Conservation (phyloP, 1,140 invertebrate species). For the Ceratoteleas bidentatus region DNA sequence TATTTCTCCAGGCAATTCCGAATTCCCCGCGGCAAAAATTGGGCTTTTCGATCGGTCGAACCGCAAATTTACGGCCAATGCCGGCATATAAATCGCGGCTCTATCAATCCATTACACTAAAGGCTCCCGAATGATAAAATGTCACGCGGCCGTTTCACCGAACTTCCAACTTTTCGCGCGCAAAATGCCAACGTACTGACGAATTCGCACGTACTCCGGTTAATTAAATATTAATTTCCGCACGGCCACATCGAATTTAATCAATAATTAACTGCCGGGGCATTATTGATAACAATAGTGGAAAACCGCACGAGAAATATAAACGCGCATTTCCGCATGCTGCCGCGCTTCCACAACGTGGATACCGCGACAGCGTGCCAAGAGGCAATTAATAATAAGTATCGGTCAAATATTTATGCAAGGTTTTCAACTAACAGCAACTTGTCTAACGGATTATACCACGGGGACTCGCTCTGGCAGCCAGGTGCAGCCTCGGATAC, state of each 20-base stretch:
- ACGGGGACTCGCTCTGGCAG: constrained; percentile 16
- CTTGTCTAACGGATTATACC: constrained; percentile 42
- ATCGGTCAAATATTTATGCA: constrained; percentile 42
- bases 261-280: no score
- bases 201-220: no score
- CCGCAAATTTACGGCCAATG: constrained; percentile 6
- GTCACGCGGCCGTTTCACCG: background rate
- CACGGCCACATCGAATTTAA: no score
- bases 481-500: constrained; percentile 13
- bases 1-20: background rate
- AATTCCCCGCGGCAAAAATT: constrained; percentile 1
- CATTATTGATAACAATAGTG: no score
- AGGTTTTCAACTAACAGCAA: constrained; percentile 36
- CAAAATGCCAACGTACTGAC: no score
- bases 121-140: constrained; percentile 12
- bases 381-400: constrained; percentile 39
- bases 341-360: no score
- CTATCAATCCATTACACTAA: constrained; percentile 18
- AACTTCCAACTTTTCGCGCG: no score
- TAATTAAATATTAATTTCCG: no score
- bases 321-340: no score
- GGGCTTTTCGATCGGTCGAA: background rate
- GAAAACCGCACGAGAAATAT: no score
- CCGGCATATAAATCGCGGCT: constrained; percentile 7
- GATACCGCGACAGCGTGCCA: no score